Base-by-base conservation (phyloP, 2,888 invertebrate genomes). In the Pandemis corylana region DNA sequence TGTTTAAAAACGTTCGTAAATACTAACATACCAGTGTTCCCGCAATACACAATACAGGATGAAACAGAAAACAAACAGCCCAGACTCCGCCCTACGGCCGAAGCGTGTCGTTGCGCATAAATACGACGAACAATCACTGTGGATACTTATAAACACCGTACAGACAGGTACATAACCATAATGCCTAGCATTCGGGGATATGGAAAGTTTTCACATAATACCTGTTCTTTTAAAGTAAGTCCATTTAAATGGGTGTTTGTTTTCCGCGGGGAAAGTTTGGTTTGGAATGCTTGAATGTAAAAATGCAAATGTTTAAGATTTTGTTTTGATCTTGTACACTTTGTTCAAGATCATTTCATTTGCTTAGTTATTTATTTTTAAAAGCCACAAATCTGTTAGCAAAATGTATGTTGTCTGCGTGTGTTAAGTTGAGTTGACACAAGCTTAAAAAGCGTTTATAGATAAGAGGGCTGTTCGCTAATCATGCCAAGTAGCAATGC, bases 111-210 rank as follows among this genome's bases (percentile, higher is more conserved):
- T 85, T 78, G 80, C 79, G 85, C 86, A 87, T 88, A 90, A 88
- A 91, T 85, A 88, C 81, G 76, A 77, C 84, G 80, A 84, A 87
- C 89, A 90, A 90, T 91, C 90, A 86, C 86, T 85, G 87, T 87
- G 88, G 89, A 89, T 87, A 87, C 83, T 83, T 75, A 75, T 75
- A 75, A 72, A 70, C 82, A 80, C 79, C 82, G 83, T 83, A 86
- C 72, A 72, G 73, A 78, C 82, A 85, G 82, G 84, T 84, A 84
- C 78, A 79, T 81, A 85, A 85, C 84, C 85, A 85, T 81, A 83
- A 85, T 82, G 80, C 82, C 84, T 83, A 82, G 79, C 79, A 80
- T 59, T 59, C 53, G 59, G 76, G 86, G 73, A 83, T 76, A 85
- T 68, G 80, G 72, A 10, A 81, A 83, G 83, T 75, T 79, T 64